Base-by-base conservation (phyloP, 2,888 invertebrate species). In the Nasonia oneida region DNA sequence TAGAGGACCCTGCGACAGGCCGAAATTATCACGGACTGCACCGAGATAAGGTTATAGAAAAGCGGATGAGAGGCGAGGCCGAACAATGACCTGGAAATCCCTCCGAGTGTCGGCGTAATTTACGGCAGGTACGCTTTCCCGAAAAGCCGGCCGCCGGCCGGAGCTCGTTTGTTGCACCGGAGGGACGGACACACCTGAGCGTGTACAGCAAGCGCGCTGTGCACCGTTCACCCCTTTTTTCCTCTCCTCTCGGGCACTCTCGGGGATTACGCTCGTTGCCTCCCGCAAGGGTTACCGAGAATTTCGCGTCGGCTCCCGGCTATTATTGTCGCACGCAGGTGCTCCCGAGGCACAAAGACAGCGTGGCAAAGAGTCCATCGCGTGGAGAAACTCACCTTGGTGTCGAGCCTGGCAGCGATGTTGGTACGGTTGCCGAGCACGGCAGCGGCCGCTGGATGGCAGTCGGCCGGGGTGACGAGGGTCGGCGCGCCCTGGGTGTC, bases 401-500 rank as follows among this genome's bases (percentile, higher is more conserved):
- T 91, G 86, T 93, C 93, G 86, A 92, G 88, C 85, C 91, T 90
- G 67, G 89, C 80, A 42, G 90, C 89, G 84, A 92, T 90, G 88
- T 91, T 93, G n/a, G 91, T 92, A 84, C 93, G 92, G 89, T 92
- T 93, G n/a, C 92, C 93, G 64, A 92, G 91, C 79, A 93, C 90
- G 74, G 92, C 90, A 78, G 91, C 92, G 85, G 93, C 93, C 1
- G 91, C 89, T 50, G 91, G 92, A n/a, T 73, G 39, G 80, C 91
- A 92, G 85, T 93, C 93, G 2, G 91, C 89, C 42, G 91, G 92
- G 89, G 95, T 94, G 42, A 57, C 42, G 8, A 70, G 39, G n/a
- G 39, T 90, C 94, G 93, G 76, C 29, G 81, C 61, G 18, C 76
- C 80, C 90, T 94, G 94, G 18, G 91, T 91, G 88, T 95, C 95